Evolutionary conservation across 2,888 invertebrate genomes (phyloP).

Genomic region (Lottia scabra): DNA sequence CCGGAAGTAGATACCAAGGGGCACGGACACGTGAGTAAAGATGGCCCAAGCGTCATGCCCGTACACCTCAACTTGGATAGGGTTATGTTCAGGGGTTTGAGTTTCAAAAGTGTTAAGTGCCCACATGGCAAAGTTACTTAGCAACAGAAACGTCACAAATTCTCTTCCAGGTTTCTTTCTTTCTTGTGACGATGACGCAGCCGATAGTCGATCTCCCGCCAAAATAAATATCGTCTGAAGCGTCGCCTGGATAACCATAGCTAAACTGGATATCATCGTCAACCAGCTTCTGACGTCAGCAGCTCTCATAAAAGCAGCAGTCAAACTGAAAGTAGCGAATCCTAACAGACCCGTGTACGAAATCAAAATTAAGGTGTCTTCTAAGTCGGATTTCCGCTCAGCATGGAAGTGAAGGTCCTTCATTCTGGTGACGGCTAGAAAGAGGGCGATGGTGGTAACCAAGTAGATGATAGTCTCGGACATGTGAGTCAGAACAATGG

Average conservation of each 20-base stretch:
- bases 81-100: constrained; percentile 92
- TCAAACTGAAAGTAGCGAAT: constrained; percentile 88
- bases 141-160: constrained; percentile 92
- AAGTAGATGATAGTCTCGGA: constrained; percentile 89
- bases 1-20: constrained; percentile 94
- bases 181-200: constrained; percentile 90
- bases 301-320: constrained; percentile 87
- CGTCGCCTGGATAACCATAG: constrained; percentile 90
- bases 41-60: constrained; percentile 94
- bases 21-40: constrained; percentile 91
- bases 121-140: constrained; percentile 97
- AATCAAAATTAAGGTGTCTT: constrained; percentile 79
- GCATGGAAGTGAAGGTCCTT: constrained; percentile 70
- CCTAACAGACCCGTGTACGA: constrained; percentile 93
- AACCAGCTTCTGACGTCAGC: constrained; percentile 84
- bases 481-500: constrained; percentile 91
- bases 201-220: constrained; percentile 89
- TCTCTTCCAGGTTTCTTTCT: constrained; percentile 94
- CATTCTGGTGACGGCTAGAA: constrained; percentile 85
- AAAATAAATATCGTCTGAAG: constrained; percentile 78
- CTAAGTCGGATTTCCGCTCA: constrained; percentile 42
- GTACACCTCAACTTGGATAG: constrained; percentile 92
- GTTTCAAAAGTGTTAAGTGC: constrained; percentile 95
- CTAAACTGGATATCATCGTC: constrained; percentile 88
- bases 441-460: constrained; percentile 87